Evolutionary conservation across 2,113 vertebrate genomes (phyloP), one percentile per base, ranked within the genome.

Genomic region (Pelecanus crispus): DNA sequence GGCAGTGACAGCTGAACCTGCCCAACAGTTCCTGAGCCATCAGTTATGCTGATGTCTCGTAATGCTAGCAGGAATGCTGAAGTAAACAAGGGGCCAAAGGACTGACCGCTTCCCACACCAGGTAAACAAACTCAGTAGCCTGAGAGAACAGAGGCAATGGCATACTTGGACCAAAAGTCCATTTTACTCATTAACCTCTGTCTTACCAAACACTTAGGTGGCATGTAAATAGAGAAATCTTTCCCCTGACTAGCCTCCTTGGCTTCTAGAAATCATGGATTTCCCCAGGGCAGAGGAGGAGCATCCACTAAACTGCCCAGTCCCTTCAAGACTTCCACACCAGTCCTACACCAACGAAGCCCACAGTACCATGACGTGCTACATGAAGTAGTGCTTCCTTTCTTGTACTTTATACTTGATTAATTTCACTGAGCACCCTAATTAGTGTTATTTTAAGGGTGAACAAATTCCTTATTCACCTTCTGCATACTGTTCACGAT

Each of bases 111-210:
- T 91, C n/a, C 61, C 68, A 78, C 36, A 52, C 14, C 7, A 17
- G 21, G 47, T 42, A 80, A 95, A 71, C 56, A 92, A 82, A 92
- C 52, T 62, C 53, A n/a, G 59, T 4, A 84, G 59, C 34, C 32
- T 53, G 10, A 73, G 21, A 74, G 59, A 49, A 81, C 0, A 89
- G n/a, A 89, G 18, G 42, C 59, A 95, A 73, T 22, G n/a, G 36
- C 36, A 61, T 7, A 40, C 16, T 81, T 78, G 38, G 68, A 81
- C 72, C 63, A 26, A 40, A 88, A 92, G 77, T 81, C 77, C 89
- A 74, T 65, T 94, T 91, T 74, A 92, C 80, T 92, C 36, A 77
- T 77, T 90, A 86, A 94, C 70, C 70, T 83, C 49, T 42, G 20
- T 40, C 80, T 81, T 61, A 70, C 19, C 80, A 86, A 91, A 86